Evolutionary conservation across 1,140 invertebrate genomes (phyloP), one percentile per base, ranked within the genome.

Genomic region (Megalonaias nervosa): DNA sequence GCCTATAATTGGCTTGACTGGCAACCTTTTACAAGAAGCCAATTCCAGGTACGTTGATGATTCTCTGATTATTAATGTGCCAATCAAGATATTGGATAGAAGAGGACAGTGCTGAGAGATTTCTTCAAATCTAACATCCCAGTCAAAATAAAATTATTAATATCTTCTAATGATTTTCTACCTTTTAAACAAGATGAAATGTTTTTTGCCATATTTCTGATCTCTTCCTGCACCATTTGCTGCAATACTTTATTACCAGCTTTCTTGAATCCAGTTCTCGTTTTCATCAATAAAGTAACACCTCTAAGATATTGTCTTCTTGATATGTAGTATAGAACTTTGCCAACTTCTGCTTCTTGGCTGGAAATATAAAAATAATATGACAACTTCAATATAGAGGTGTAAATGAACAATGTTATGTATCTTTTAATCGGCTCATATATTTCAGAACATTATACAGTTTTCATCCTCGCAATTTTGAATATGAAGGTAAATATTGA

Each of bases 81-180:
- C 69, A 71, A 71, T 55, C 59, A 59, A 71, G n/a, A 21, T 31
- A n/a, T 55, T 23, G 31, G 69, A 21, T 26, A 71, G 56, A 31
- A 71, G 13, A 58, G 48, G 57, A 60, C 57, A 71, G 13, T 71
- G 55, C 31, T 57, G 17, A 15, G 23, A 23, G 15, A 48, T 57
- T 57, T 69, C 67, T 23, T 69, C 38, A 21, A 55, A 57, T 21
- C 55, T 57, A 58, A 19, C 58, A 58, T 71, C 58, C 57, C 69
- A 59, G 55, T 57, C 17, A 71, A 71, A 71, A 13, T 71, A 71
- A 71, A 71, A 13, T 71, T 26, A 21, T 17, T 71, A 48, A n/a
- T 57, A 19, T 60, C 69, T 31, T 71, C 19, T 31, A 71, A 57
- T n/a, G n/a, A 11, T 58, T 71, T 58, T 57, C 56, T 13, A 5